Evolutionary conservation across 2,888 invertebrate genomes (phyloP), one percentile per base, ranked within the genome.

Genomic region (Aspidiotus rigidus): DNA sequence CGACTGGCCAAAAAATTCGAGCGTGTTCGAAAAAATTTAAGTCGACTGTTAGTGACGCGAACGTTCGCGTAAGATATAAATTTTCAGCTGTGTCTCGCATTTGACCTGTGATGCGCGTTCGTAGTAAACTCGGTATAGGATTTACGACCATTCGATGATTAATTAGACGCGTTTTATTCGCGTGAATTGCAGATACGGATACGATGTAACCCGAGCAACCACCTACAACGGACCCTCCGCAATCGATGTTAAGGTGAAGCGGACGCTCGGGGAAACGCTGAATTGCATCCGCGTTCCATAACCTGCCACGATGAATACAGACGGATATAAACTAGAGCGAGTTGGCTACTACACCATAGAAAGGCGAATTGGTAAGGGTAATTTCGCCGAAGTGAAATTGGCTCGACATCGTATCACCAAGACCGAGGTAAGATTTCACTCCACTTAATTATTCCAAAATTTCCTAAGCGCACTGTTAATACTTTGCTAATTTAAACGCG

Each of bases 331-430:
- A 75, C 86, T 88, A 75, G 88, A 92, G 77, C 86, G 91, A 76
- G 93, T 98, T 77, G 97, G 97, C 75, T 95, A 95, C 83, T 98
- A 98, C 81, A 94, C 96, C 80, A 93, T 98, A 79, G 95, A 95
- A 81, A 86, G 90, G 77, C 97, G 97, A 76, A 96, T 98, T 77
- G 98, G 98, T 76, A 96, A 96, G 81, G 98, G 98, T 69, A 99
- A 98, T 82, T 99, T 98, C 83, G 98, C 98, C 74, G 95, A 97
- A 75, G 98, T 99, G 76, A 97, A 97, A 81, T 83, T 97, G 79
- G 98, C 97, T 75, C 87, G 92, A 78, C 98, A 99, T 84, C 88
- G 93, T 79, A 92, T 97, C 79, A 97, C 97, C 75, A 97, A 96
- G 84, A 95, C 94, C 78, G 96, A 98, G 91, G 97, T 96, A 82